Evolutionary conservation across 2,797 vertebrate genomes (phyloP).

Genomic region (Mormyrops attenuatus): DNA sequence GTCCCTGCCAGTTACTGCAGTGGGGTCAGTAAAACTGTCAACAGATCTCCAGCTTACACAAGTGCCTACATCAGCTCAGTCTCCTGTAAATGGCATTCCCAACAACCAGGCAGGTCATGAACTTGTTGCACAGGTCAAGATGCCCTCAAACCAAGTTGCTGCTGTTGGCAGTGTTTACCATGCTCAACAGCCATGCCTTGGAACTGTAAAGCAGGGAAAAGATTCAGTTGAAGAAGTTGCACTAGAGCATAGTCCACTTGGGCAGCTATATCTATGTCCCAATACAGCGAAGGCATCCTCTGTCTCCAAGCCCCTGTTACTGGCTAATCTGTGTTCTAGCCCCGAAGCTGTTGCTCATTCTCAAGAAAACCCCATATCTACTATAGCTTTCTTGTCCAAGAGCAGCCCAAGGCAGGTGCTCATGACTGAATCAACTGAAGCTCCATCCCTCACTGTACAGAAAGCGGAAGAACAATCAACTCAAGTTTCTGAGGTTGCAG

Average conservation of each 20-base stretch:
- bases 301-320: constrained; percentile 62
- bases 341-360: constrained; percentile 52
- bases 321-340: constrained; percentile 60
- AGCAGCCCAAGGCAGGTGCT: constrained; percentile 68
- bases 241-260: constrained; percentile 50
- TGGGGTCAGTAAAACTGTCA: constrained; percentile 82
- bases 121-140: constrained; percentile 68
- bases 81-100: neutral
- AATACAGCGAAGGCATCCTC: constrained; percentile 49
- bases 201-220: constrained; percentile 64
- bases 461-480: constrained; percentile 60
- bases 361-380: constrained; percentile 55
- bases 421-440: constrained; percentile 62
- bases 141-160: constrained; percentile 55
- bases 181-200: constrained; percentile 51
- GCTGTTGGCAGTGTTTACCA: constrained; percentile 35
- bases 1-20: constrained; percentile 80
- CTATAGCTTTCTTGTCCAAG: constrained; percentile 61
- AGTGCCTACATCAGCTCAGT: constrained; percentile 41
- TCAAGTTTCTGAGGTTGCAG: constrained; percentile 24
- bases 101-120: constrained; percentile 40
- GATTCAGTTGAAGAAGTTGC: constrained; percentile 53
- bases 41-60: constrained; percentile 80
- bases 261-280: constrained; percentile 47
- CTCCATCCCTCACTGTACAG: constrained; percentile 64